Base-by-base conservation (phyloP, 2,888 invertebrate genomes). In the Flabesymbios commensalis region DNA sequence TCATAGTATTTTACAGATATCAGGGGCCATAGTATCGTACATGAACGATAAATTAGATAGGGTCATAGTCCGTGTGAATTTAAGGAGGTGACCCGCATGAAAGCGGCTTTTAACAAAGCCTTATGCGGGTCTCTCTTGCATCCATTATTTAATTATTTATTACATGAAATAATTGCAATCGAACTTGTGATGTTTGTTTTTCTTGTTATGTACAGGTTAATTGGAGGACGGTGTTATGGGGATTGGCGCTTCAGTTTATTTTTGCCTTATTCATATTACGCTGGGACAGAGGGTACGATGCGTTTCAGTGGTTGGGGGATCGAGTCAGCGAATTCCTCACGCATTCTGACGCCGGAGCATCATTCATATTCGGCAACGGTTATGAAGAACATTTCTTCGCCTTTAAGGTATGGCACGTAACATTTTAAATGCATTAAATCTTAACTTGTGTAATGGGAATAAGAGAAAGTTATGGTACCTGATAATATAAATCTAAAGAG, bases 371-470 rank as follows among this genome's bases (percentile, higher is more conserved):
- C 75, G 93, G 93, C 14, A 32, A 24, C 17, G 33, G 10, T 2
- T 65, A 36, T 29, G 28, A n/a, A 14, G 64, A 83, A 84, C 61
- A 88, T 90, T 24, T 83, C 57, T 95, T 97, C 78, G 94, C 94
- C 0, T 96, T 97, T 79, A 87, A 90, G 78, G 94, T 94, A 79
- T 86, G 86, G 83, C n/a, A n/a, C n/a, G n/a, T n/a, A n/a, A n/a
- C n/a, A 17, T 49, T 49, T 7, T 7, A 28, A 26, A 22, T 49
- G 10, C 14, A 26, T 49, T 49, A 26, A 7, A n/a, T n/a, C n/a
- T n/a, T n/a, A n/a, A n/a, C n/a, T n/a, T n/a, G n/a, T n/a, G n/a
- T n/a, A n/a, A n/a, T n/a, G n/a, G n/a, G n/a, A n/a, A n/a, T n/a
- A n/a, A n/a, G n/a, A n/a, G n/a, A n/a, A n/a, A n/a, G n/a, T 49